Conservation (phyloP, 2,113 vertebrate species). For the Tautogolabrus adspersus region DNA sequence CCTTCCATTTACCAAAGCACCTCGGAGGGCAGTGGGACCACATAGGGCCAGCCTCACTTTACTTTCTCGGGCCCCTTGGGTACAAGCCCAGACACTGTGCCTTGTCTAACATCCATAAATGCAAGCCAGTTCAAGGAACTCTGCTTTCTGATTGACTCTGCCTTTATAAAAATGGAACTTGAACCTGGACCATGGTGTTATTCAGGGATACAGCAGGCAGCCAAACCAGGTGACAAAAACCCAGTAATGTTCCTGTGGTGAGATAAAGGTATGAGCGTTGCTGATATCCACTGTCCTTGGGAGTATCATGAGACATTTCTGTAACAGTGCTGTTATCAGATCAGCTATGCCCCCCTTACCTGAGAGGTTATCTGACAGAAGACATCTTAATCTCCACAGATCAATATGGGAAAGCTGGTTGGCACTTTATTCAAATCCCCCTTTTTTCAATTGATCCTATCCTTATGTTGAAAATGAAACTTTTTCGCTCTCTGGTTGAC, state of each 20-base stretch:
- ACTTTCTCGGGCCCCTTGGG: neutral
- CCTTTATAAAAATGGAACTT: conserved; percentile 28
- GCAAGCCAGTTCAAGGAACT: conserved; percentile 31
- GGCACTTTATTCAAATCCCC: conserved; percentile 33
- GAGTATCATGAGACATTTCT: conserved; percentile 53
- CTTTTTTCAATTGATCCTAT: conserved; percentile 19
- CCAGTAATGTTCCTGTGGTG: conserved; percentile 35
- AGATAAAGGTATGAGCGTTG: conserved; percentile 34
- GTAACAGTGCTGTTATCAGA: conserved; percentile 48
- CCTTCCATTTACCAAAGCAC: neutral
- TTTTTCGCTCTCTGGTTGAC: conserved; percentile 24
- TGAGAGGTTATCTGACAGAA: conserved; percentile 57
- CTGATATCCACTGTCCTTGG: conserved; percentile 54
- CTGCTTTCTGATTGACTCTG: neutral
- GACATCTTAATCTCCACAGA: conserved; percentile 48
- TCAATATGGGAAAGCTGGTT: conserved; percentile 42
- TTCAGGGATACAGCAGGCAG: conserved; percentile 13
- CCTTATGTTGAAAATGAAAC: conserved; percentile 25
- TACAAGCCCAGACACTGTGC: conserved; percentile 5
- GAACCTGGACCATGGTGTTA: conserved; percentile 17
- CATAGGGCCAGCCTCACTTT: neutral
- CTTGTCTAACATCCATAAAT: conserved; percentile 26
- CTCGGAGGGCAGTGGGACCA: neutral
- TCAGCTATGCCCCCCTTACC: conserved; percentile 22
- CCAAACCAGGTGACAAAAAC: conserved; percentile 23